A percentile compares a stretch with the other conserved stretches of the same genome.
Conservation (phyloP, 2,888 invertebrate species). For the Calephelis perditalis region DNA sequence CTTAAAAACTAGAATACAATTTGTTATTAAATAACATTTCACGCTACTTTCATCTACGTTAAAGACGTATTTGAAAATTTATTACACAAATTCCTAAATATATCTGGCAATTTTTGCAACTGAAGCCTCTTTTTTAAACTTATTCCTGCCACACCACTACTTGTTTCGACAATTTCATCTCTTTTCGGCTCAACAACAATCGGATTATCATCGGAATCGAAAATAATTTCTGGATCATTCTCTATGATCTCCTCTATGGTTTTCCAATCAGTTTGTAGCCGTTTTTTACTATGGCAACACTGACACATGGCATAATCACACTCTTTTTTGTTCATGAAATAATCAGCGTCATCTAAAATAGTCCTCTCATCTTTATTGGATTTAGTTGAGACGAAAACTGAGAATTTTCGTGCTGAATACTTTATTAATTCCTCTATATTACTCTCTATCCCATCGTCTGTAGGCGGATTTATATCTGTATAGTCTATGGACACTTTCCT, state of each 20-base stretch:
- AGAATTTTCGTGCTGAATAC: conserved; percentile 61
- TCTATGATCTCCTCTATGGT: conserved; percentile 69
- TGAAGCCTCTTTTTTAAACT: conserved; percentile 40
- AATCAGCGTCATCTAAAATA: conserved; percentile 61
- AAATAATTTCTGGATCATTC: conserved; percentile 70
- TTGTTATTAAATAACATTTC: conserved; percentile 17
- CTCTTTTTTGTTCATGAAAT: conserved; percentile 61
- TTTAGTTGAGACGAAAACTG: conserved; percentile 46
- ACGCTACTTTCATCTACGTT: conserved; percentile 30
- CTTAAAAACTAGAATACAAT: too few species aligned
- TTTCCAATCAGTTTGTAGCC: conserved; percentile 54
- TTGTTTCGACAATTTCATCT: conserved; percentile 33
- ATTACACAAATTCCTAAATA: conserved; percentile 48
- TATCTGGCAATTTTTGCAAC: conserved; percentile 45
- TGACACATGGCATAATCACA: conserved; percentile 65
- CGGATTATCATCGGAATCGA: conserved; percentile 62
- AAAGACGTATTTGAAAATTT: conserved; percentile 44
- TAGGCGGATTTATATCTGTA: conserved; percentile 31
- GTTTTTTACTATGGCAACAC: conserved; percentile 52
- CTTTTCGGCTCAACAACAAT: conserved; percentile 51
- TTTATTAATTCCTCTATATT: conserved; percentile 53
- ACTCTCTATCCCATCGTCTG: conserved; percentile 37
- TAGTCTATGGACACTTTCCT: conserved; percentile 43
- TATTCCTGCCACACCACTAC: conserved; percentile 13
- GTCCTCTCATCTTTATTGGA: conserved; percentile 46